These are phyloP conservation scores for Balaeniceps rex DNA, from an alignment of 2,113 vertebrate species.

Conservation along the genomic window DNA sequence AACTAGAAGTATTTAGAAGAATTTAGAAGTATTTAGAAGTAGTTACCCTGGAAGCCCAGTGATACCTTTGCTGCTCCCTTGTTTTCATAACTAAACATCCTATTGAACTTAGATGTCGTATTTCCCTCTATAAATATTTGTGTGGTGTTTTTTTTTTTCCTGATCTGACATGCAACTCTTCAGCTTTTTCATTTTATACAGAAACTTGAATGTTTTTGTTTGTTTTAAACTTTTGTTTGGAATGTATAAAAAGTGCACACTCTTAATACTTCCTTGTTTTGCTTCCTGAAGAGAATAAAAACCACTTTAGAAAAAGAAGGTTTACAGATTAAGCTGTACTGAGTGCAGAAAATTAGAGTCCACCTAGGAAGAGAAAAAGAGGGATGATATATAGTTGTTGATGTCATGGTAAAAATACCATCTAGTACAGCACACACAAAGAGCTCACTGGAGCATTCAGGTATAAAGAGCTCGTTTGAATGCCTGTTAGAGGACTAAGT, in stretches of 20 bases:
- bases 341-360: not conserved
- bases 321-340: not conserved
- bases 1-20: too few species aligned
- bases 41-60: not conserved
- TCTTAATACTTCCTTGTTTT: not conserved
- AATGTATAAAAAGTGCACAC: not conserved
- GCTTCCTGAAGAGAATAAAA: not conserved
- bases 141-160: not conserved
- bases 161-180: not conserved
- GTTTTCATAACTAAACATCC: not conserved
- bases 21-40: too few species aligned
- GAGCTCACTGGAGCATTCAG: slow-evolving; percentile 59
- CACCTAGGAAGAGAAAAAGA: not conserved
- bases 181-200: not conserved
- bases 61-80: not conserved
- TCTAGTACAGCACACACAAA: slow-evolving; percentile 39
- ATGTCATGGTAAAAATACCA: slow-evolving; percentile 49
- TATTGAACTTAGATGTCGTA: not conserved
- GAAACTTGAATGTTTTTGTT: not conserved
- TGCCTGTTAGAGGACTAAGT: slow-evolving; percentile 44
- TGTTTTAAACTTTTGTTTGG: not conserved
- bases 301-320: not conserved
- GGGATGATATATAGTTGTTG: slow-evolving; percentile 39
- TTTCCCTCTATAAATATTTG: not conserved
- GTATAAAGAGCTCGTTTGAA: slow-evolving; percentile 44